Conservation (phyloP, 2,888 invertebrate genomes). For the Tiliacea aurago region DNA sequence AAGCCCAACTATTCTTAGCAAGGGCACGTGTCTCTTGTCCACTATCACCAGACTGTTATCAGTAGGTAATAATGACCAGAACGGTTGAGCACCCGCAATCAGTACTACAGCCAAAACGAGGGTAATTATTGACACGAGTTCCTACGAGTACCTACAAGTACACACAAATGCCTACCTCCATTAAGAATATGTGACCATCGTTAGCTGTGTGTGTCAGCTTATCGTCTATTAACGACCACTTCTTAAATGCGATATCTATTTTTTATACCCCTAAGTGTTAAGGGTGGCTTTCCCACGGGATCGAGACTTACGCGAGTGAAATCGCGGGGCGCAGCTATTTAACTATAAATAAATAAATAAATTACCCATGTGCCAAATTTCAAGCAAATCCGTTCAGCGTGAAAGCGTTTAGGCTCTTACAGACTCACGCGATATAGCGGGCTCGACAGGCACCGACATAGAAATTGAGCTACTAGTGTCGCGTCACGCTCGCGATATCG, state of each 20-base stretch:
- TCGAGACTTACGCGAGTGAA: no score
- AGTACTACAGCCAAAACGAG: slow-evolving; percentile 44
- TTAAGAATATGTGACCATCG: slow-evolving; percentile 35
- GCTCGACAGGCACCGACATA: no score
- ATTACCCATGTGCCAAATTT: no score
- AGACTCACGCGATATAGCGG: no score
- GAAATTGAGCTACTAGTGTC: no score
- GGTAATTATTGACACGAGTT: slow-evolving; percentile 40
- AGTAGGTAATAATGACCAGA: slow-evolving; percentile 39
- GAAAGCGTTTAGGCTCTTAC: no score
- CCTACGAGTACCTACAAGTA: not conserved
- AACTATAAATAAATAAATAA: no score
- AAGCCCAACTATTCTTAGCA: not conserved
- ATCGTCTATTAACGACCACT: slow-evolving; percentile 8
- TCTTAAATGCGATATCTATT: not conserved
- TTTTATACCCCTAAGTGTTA: no score
- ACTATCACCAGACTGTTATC: slow-evolving; percentile 35
- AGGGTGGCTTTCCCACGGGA: no score
- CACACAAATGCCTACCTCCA: not conserved
- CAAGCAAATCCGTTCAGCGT: no score
- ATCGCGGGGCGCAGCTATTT: no score
- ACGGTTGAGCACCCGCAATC: slow-evolving; percentile 14
- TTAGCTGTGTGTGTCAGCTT: slow-evolving; percentile 34
- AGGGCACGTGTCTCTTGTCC: slow-evolving; percentile 18
- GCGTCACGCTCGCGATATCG: no score